Evolutionary conservation across 2,113 vertebrate genomes (phyloP).

Genomic region (Dolichallabes microphthalmus): DNA sequence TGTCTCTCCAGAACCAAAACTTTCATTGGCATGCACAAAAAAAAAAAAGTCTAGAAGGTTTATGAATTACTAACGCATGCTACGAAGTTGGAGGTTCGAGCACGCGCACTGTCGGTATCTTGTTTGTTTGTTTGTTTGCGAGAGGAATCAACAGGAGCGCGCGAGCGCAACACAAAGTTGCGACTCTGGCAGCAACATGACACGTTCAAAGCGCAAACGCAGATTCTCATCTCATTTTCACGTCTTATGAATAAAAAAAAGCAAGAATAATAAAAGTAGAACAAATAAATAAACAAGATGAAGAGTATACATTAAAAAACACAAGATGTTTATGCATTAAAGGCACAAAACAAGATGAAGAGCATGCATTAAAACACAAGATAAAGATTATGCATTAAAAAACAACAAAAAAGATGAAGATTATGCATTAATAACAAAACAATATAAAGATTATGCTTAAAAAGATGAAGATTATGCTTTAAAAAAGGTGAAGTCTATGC

Average conservation of each 20-base stretch:
- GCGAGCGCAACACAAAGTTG: slow-evolving; percentile 10
- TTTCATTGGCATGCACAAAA: too few relatives aligned
- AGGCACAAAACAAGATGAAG: background rate
- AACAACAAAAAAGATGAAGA: too few relatives aligned
- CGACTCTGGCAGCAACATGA: background rate
- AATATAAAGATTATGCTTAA: too few relatives aligned
- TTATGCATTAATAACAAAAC: too few relatives aligned
- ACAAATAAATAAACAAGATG: background rate
- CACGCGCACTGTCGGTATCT: background rate
- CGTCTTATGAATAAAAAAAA: background rate
- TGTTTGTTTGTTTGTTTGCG: background rate
- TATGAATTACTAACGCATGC: too few relatives aligned
- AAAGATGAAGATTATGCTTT: too few relatives aligned
- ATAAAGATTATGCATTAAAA: too few relatives aligned
- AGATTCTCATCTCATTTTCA: background rate
- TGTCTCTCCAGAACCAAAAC: background rate
- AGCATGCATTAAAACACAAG: too few relatives aligned
- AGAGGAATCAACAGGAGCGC: slow-evolving; percentile 22
- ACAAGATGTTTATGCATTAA: background rate
- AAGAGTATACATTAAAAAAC: background rate
- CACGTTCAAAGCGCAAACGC: background rate
- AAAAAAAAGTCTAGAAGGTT: too few relatives aligned
- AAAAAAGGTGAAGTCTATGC: too few relatives aligned
- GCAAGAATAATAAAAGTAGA: background rate
- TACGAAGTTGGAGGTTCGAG: background rate